phyloP scores from a whole-genome alignment of 2,113 vertebrate species.

The Otocyon megalotis region DNA sequence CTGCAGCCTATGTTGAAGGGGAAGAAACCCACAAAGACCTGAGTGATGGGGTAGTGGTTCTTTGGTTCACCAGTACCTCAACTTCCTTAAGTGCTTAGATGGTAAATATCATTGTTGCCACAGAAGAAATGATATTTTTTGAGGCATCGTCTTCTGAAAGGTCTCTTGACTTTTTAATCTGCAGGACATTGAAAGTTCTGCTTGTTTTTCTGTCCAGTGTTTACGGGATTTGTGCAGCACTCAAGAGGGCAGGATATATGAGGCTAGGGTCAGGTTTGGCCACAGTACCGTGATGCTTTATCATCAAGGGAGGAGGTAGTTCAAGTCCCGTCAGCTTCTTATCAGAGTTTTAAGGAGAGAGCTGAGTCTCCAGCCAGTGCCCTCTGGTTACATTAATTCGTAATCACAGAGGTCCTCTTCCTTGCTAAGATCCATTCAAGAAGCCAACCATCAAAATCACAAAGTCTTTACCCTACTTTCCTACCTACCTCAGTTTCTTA shows the following conservation, averaged over 20 bases:
- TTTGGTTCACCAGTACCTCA: neutral
- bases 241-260: neutral
- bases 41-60: neutral
- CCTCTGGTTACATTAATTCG: neutral
- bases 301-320: neutral
- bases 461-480: neutral
- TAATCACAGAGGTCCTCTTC: neutral
- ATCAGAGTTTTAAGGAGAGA: neutral
- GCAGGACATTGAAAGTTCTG: neutral
- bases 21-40: neutral
- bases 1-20: neutral
- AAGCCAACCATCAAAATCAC: neutral
- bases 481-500: neutral
- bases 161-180: neutral
- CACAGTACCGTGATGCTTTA: neutral
- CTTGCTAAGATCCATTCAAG: neutral
- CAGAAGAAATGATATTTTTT: constrained; percentile 7
- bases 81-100: neutral
- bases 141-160: neutral
- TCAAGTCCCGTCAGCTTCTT: neutral
- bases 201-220: neutral
- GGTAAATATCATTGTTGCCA: neutral
- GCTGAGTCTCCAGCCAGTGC: neutral
- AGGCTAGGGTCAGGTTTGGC: neutral
- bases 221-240: neutral